These are phyloP conservation scores for Chesias legatella DNA, from an alignment of 2,888 invertebrate species.

Conservation along the genomic window DNA sequence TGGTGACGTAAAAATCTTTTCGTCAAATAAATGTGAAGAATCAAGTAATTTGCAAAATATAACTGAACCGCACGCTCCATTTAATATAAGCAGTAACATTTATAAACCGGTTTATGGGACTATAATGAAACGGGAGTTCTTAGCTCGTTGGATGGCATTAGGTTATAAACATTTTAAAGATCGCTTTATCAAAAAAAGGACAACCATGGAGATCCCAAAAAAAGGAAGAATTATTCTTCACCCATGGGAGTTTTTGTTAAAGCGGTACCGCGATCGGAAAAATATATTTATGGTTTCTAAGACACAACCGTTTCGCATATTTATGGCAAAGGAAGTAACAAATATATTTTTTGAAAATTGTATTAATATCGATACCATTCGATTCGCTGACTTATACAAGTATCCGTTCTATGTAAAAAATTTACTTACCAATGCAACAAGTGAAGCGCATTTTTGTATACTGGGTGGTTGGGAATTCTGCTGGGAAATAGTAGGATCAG, in stretches of 20 bases:
- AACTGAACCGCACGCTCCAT: constrained; percentile 2
- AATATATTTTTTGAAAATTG: constrained; percentile 52
- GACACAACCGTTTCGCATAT: constrained; percentile 55
- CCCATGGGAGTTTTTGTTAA: constrained; percentile 59
- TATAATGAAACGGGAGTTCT: constrained; percentile 24
- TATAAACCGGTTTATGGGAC: constrained; percentile 12
- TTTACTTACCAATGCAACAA: constrained; percentile 53
- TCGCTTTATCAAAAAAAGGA: constrained; percentile 43
- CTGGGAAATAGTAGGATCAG: constrained; percentile 68
- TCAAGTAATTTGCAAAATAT: not conserved
- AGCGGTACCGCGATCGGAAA: constrained; percentile 55
- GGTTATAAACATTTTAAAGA: constrained; percentile 60
- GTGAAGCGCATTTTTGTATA: constrained; percentile 64
- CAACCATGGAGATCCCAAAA: constrained; percentile 44
- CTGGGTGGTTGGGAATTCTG: constrained; percentile 59
- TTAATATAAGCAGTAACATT: constrained; percentile 18
- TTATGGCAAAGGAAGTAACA: constrained; percentile 53
- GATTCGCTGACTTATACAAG: constrained; percentile 52
- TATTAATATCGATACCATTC: constrained; percentile 58
- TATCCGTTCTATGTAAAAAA: constrained; percentile 64
- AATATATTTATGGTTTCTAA: constrained; percentile 60
- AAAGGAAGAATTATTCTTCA: constrained; percentile 15
- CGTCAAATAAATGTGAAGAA: constrained; percentile 1
- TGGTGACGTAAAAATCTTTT: too few relatives aligned
- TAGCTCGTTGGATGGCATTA: constrained; percentile 58